Percentiles rank a stretch among this genome's conserved stretches.
Evolutionary conservation across 1,140 invertebrate genomes (phyloP).

Genomic region (Magallana ariakensis): DNA sequence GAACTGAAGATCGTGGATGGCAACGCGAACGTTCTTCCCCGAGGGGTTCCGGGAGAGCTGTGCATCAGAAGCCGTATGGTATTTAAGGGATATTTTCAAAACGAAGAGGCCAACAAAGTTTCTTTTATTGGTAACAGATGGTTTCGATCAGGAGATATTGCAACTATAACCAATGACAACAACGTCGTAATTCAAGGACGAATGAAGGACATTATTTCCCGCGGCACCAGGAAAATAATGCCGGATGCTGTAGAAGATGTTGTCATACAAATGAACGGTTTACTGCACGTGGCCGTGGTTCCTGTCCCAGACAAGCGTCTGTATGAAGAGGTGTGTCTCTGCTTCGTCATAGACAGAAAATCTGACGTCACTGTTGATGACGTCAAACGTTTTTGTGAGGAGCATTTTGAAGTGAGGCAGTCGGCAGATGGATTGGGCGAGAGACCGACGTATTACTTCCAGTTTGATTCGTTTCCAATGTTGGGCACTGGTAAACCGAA

Average conservation of each 20-base stretch:
- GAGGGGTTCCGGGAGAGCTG: slow-evolving; percentile 49
- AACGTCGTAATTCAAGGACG: slow-evolving; percentile 56
- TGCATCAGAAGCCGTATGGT: slow-evolving; percentile 36
- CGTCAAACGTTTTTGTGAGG: slow-evolving; percentile 18
- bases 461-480: slow-evolving; percentile 45
- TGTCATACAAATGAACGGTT: slow-evolving; percentile 7
- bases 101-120: slow-evolving; percentile 46
- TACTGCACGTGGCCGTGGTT: slow-evolving; percentile 21
- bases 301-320: slow-evolving; percentile 44
- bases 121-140: slow-evolving; percentile 53
- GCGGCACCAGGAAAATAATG: slow-evolving; percentile 44
- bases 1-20: slow-evolving; percentile 59
- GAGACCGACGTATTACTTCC: slow-evolving; percentile 37
- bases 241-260: slow-evolving; percentile 41
- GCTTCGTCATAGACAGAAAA: not conserved
- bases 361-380: not conserved
- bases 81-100: slow-evolving; percentile 54
- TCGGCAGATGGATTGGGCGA: slow-evolving; percentile 47
- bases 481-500: slow-evolving; percentile 45
- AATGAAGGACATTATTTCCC: slow-evolving; percentile 53
- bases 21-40: slow-evolving; percentile 17
- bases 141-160: slow-evolving; percentile 60
- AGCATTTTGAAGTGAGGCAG: not conserved
- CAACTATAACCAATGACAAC: slow-evolving; percentile 44
- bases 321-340: slow-evolving; percentile 46